Evolutionary conservation across 2,113 vertebrate genomes (phyloP).

Genomic region (Leiothrix lutea): DNA sequence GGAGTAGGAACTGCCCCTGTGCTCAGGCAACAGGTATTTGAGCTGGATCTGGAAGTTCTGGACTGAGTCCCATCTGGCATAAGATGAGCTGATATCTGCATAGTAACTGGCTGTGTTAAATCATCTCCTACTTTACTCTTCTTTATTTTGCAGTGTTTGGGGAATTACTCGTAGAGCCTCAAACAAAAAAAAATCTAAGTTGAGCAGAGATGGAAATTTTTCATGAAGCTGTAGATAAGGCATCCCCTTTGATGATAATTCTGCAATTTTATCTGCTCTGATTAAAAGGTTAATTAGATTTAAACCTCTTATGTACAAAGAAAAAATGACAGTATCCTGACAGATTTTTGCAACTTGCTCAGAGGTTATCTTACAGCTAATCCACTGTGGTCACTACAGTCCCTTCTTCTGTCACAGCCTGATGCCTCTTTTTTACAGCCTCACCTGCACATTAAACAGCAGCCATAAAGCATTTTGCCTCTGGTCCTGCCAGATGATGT

Average conservation of each 20-base stretch:
- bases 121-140: neutral
- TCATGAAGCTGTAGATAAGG: neutral
- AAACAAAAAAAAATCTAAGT: neutral
- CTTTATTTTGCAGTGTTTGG: neutral
- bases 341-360: neutral
- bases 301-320: neutral
- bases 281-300: conserved; percentile 47
- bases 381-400: neutral
- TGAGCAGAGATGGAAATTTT: neutral
- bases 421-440: neutral
- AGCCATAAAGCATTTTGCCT: conserved; percentile 17
- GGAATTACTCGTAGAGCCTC: neutral
- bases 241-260: neutral
- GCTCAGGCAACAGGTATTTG: neutral
- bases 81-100: neutral
- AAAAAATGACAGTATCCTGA: neutral
- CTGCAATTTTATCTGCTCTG: neutral
- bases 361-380: neutral
- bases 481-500: conserved; percentile 12
- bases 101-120: neutral
- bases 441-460: neutral
- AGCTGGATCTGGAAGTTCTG: neutral
- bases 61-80: neutral
- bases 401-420: neutral
- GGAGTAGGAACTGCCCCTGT: neutral